Conservation (phyloP, 2,888 invertebrate genomes). For the Dynastes hyllus region DNA sequence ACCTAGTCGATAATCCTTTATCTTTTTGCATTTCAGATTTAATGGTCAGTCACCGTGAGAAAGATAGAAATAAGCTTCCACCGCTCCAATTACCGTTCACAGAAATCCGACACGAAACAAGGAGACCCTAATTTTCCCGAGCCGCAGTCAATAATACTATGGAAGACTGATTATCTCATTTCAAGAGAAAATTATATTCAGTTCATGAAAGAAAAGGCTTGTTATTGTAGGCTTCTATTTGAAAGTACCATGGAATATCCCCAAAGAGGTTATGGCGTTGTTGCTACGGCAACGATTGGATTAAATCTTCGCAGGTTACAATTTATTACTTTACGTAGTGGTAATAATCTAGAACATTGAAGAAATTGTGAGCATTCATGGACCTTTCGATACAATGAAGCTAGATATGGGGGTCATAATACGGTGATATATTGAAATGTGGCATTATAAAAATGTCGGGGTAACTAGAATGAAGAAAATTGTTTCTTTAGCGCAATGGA, state of each 20-base stretch:
- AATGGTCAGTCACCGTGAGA: not conserved
- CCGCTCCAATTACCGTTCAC: conserved; percentile 4
- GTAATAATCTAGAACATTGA: conserved; percentile 14
- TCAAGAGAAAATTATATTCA: conserved; percentile 17
- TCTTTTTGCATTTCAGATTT: conserved; percentile 32
- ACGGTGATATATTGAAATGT: conserved; percentile 38
- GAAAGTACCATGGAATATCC: conserved; percentile 22
- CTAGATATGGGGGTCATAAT: not conserved
- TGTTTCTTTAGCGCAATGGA: conserved; percentile 19
- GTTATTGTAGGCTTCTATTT: conserved; percentile 6
- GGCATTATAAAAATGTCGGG: not conserved
- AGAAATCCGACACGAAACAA: conserved; percentile 27
- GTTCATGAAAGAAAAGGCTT: conserved; percentile 1
- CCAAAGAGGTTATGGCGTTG: not conserved
- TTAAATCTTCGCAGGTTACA: conserved; percentile 25
- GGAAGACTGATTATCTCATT: conserved; percentile 18
- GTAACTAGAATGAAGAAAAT: not conserved
- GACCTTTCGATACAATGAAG: conserved; percentile 12
- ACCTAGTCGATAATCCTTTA: conserved; percentile 1
- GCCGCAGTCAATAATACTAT: conserved; percentile 19
- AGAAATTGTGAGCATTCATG: not conserved
- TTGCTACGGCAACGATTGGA: not conserved
- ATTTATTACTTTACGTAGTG: conserved; percentile 20
- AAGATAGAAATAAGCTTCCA: not conserved
- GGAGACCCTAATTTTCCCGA: conserved; percentile 18